Evolutionary conservation across 2,113 vertebrate genomes (phyloP).

Genomic region (Fregata magnificens): DNA sequence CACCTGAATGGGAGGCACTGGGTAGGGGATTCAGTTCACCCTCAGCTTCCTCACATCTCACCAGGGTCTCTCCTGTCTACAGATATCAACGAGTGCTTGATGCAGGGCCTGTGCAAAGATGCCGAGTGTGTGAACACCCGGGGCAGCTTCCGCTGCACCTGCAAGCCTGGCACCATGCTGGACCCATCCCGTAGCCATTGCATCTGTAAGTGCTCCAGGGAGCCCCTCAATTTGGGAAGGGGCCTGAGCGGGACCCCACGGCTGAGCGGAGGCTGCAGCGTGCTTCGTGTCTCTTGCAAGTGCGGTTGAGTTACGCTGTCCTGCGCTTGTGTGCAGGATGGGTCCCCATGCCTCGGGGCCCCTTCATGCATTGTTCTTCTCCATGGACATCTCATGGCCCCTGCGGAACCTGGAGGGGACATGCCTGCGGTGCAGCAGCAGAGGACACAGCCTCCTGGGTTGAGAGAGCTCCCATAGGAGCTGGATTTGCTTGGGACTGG

Average conservation of each 20-base stretch:
- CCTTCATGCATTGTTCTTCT: neutral
- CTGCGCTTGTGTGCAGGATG: neutral
- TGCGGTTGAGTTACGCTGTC: neutral
- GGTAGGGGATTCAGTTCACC: neutral
- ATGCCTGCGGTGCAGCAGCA: neutral
- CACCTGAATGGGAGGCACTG: neutral
- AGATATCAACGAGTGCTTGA: conserved; percentile 94
- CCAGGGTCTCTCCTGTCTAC: neutral
- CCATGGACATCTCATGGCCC: neutral
- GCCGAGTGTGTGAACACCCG: conserved; percentile 91
- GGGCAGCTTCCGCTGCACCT: conserved; percentile 92
- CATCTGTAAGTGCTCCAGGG: conserved; percentile 86
- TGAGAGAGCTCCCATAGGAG: neutral
- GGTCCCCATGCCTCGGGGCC: neutral
- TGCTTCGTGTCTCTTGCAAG: neutral
- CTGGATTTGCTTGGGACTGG: neutral
- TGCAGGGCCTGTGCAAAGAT: conserved; percentile 87
- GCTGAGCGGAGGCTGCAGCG: neutral
- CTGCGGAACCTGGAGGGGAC: neutral
- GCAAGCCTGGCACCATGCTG: conserved; percentile 87
- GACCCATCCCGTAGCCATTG: conserved; percentile 92
- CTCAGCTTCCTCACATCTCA: neutral
- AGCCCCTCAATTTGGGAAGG: neutral
- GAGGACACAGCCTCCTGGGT: neutral
- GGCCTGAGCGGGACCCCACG: neutral